Evolutionary conservation across 2,113 vertebrate species (phyloP).

Genomic region (Panthera uncia): DNA sequence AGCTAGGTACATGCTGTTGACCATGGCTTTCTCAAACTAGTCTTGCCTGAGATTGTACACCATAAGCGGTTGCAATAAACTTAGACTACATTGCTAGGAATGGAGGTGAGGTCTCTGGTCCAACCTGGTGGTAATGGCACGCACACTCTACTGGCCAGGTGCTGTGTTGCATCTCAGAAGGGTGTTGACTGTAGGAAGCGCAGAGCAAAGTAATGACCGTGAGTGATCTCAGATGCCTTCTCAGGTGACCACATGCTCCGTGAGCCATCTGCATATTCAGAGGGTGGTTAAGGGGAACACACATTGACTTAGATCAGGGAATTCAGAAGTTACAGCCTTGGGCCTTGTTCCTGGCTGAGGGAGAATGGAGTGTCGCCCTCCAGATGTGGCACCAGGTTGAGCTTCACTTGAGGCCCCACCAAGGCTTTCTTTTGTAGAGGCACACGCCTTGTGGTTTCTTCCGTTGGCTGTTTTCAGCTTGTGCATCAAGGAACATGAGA

Average conservation of each 20-base stretch:
- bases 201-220: neutral
- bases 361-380: neutral
- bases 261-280: neutral
- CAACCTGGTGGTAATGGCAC: neutral
- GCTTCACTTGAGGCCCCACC: neutral
- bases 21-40: no score
- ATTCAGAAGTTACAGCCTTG: neutral
- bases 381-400: neutral
- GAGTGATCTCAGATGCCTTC: neutral
- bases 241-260: neutral
- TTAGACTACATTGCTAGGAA: neutral
- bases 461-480: neutral
- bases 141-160: no score
- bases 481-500: neutral
- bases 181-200: neutral
- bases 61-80: neutral
- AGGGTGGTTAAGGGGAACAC: no score
- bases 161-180: neutral
- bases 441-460: fast-evolving
- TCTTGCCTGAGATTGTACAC: neutral
- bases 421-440: neutral
- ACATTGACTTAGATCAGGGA: neutral
- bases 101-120: neutral
- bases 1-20: neutral
- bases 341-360: neutral